Evolutionary conservation across 2,113 vertebrate species (phyloP).

Genomic region (Opisthocomus hoazin): DNA sequence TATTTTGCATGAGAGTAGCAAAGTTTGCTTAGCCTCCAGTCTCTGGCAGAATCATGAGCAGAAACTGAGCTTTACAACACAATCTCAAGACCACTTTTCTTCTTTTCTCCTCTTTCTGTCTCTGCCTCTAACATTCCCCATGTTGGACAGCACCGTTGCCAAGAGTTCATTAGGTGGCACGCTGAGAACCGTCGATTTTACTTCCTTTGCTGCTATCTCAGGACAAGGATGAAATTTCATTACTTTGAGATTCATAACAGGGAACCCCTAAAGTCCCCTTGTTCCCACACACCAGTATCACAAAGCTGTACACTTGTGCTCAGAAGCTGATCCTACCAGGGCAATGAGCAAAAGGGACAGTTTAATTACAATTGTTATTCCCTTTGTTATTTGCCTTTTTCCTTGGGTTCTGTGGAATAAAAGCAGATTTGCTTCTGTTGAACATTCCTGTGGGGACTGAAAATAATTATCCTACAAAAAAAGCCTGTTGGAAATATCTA

Average conservation of each 20-base stretch:
- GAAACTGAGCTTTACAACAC: not conserved
- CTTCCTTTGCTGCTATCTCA: not conserved
- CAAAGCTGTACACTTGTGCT: not conserved
- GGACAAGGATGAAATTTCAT: not conserved
- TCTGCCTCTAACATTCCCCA: fast-evolving
- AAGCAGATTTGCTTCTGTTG: constrained; percentile 48
- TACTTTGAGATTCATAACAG: not conserved
- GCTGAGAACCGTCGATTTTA: not conserved
- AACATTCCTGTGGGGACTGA: constrained; percentile 37
- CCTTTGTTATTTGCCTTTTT: constrained; percentile 2
- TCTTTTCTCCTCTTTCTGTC: not conserved
- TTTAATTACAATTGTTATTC: constrained; percentile 24
- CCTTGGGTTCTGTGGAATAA: constrained; percentile 25
- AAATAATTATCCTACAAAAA: constrained; percentile 24
- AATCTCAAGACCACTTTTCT: not conserved
- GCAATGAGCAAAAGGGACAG: not conserved
- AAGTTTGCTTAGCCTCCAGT: not conserved
- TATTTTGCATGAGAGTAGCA: not conserved
- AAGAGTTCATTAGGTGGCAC: not conserved
- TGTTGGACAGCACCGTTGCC: not conserved
- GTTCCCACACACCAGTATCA: not conserved
- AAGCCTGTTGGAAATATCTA: constrained; percentile 42
- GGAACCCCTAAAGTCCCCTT: not conserved
- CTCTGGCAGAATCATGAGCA: not conserved
- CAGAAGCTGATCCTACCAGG: not conserved